Base-by-base conservation (phyloP, 2,888 invertebrate species). In the Notocelia uddmanniana region DNA sequence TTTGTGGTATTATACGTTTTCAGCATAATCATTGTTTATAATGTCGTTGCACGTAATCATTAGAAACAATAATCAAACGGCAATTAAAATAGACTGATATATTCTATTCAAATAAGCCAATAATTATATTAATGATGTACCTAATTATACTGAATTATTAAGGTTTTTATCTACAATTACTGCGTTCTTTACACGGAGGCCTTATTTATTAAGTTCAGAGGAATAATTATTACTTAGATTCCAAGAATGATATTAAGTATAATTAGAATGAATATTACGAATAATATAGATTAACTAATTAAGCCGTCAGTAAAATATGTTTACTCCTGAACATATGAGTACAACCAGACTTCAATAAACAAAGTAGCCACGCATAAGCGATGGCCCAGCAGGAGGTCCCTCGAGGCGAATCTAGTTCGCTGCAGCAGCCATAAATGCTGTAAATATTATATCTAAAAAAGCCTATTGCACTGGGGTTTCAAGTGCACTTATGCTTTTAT, bases 321-420 rank as follows among this genome's bases (percentile, higher is more conserved):
- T 34, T 26, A 64, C 21, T 54, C 15, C 34, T 21, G 50, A 63
- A 31, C 64, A 45, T 31, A 31, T 5, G 31, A 31, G 48, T 13
- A 63, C 23, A 64, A 21, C 15, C 31, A 50, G 18, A 21, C 52
- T 52, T 21, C 54, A 64, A 64, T 64, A 62, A 50, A 64, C 64
- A 64, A 64, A 64, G 54, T 54, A 54, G 52, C 52, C 21, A n/a
- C 37, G 64, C 64, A 64, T 64, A 59, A 54, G 66, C 60, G 50
- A 70, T 67, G 45, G 54, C 66, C 34, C 69, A 52, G 52, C 66
- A 50, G 64, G 64, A 50, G 52, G 59, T 13, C 54, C 66, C 66
- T 45, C 59, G 54, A 66, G 71, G 71, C 34, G 58, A 50, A 45
- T 59, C 41, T 71, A 60, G 66, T 54, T 71, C 45, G 60, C 66